Base-by-base conservation (phyloP, 2,888 invertebrate genomes). In the Gisinianus flammeolus region DNA sequence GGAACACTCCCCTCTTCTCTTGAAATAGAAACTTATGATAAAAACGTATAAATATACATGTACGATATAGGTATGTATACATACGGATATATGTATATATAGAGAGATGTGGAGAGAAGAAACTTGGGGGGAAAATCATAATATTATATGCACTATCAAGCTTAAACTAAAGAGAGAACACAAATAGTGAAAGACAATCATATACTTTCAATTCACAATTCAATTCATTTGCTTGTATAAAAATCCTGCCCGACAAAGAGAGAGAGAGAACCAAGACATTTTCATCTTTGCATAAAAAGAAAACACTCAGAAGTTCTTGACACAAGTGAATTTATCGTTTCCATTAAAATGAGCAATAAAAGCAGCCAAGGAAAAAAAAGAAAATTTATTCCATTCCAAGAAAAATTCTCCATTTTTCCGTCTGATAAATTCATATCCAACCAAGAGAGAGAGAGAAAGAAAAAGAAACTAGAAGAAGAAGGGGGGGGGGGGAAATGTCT, bases 321-420 rank as follows among this genome's bases (percentile, higher is more conserved):
- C 84, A 84, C 82, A 81, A 83, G 83, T 83, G 83, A 84, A 84
- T 84, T 44, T 44, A 84, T 84, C 83, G 79, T 83, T 84, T 82
- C 84, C 83, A 83, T 84, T 82, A 84, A 83, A 84, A 83, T 84
- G 83, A 83, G 82, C 84, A 84, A 83, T 84, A 84, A 84, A 84
- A 84, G 83, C 84, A n/a, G n/a, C 82, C 82, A 81, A 80, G 82
- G 62, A 82, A 83, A 82, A 84, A 83, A 83, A 83, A 82, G 81
- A 81, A 84, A 84, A 84, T 84, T 84, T 84, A 84, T 84, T 83
- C 82, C 83, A 83, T 83, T 83, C 83, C 83, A 84, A 84, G n/a
- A 22, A n/a, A 22, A n/a, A 58, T 22, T 22, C 83, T 83, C 84
- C 84, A 83, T 84, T 84, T 84, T 84, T 84, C 84, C 84, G 81